Evolutionary conservation across 2,888 invertebrate species (phyloP), one percentile per base, ranked within the genome.

Genomic region (Glyphotaelius pellucidus): DNA sequence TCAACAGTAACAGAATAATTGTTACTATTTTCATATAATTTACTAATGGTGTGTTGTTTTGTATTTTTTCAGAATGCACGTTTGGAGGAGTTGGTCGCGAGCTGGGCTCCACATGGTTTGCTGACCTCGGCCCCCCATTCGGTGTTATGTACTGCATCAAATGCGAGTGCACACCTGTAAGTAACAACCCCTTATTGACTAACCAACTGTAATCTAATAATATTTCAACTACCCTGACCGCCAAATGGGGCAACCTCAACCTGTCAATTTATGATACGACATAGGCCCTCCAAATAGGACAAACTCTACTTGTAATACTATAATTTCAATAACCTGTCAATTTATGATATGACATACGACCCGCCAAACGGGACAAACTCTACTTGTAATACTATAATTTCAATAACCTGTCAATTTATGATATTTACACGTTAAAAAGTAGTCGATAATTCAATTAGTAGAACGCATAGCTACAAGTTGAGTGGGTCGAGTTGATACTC

Each of bases 121-220:
- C 99, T 90, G 98, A 98, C 95, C 96, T 99, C 94, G 99, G 99
- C 91, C 98, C 98, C 91, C 99, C 99, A 31, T 98, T 99, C 95
- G 99, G 99, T 93, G 97, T 98, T 94, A 98, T 99, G 97, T 98
- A 98, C 96, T 99, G 99, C 97, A 98, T 99, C 96, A 98, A 98
- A 96, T 99, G 99, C 96, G 98, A 98, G 96, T 99, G 99, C 96
- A 97, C 98, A 94, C 97, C 98, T 97, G 99, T 99, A 97, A 98
- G 98, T 98, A 42, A 67, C 67, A n/a, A 25, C 25, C 25, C 25
- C 19, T 9, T 67, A 67, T 25, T 67, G 9, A 25, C 25, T 25
- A 67, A 9, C 67, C 67, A 9, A 5, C 7, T 67, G 52, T 15
- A 67, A 7, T 25, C 19, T 67, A 19, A 67, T 67, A 52, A 0